Evolutionary conservation across 2,888 invertebrate genomes (phyloP), one percentile per base, ranked within the genome.

Genomic region (Noctua janthe): DNA sequence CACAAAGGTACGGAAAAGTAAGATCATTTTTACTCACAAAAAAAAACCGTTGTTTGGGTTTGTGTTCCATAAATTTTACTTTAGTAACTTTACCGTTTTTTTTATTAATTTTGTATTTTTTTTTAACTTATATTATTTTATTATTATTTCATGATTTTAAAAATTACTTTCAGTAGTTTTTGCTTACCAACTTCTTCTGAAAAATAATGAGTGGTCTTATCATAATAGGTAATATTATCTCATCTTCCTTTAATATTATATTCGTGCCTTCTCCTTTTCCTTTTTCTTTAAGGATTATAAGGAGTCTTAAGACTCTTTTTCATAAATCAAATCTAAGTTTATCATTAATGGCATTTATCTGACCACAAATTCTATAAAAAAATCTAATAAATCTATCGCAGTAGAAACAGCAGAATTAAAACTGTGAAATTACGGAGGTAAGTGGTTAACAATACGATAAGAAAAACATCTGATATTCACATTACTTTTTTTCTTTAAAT

Each of bases 341-440:
- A 4, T 29, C 17, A 10, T 49, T 29, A 49, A 56, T 10, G 2
- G 4, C 4, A 23, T 70, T 70, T 43, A n/a, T 20, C n/a, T 66
- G 23, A 10, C 2, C 39, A 10, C 0, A 3, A 4, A 17, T 2
- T 43, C 43, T 47, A 47, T 47, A 66, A 66, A 56, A 47, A 47
- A 47, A 11, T 2, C 47, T 47, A 47, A 47, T 47, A 11, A 13
- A 49, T 49, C 0, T 13, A 49, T 49, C 13, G 11, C 13, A 47
- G 35, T 73, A 43, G 35, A n/a, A 74, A 70, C 74, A 23, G 35
- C 39, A 56, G 59, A n/a, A 80, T 74, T 54, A 72, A 64, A 84
- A 87, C 85, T 75, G 85, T 81, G 86, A 86, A 88, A 87, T 80
- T 76, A 43, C 70, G 20, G 70, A 78, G 72, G 47, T 43, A 3